Percentiles rank a stretch among this genome's conserved stretches.
Conservation (phyloP, 2,888 invertebrate species). For the Caenorhabditis angaria region DNA sequence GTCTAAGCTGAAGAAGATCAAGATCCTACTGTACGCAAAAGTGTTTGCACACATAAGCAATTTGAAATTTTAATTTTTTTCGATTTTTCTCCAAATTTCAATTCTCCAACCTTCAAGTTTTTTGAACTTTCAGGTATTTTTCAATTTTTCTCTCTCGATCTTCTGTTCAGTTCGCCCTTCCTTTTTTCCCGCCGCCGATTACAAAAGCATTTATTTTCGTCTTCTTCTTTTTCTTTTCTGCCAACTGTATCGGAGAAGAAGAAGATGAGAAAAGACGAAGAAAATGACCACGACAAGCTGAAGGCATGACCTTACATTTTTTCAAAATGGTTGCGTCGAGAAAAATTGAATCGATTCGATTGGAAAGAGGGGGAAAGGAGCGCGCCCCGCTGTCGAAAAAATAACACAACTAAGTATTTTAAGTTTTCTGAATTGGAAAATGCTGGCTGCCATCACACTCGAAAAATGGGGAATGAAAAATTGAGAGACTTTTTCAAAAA, state of each 20-base stretch:
- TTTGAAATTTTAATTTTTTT: too few relatives aligned
- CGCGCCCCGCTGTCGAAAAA: neutral
- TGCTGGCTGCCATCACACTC: too few relatives aligned
- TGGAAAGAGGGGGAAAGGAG: neutral
- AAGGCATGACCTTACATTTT: slow-evolving; percentile 33
- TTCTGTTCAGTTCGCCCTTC: neutral
- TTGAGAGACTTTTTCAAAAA: neutral
- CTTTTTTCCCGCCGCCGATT: slow-evolving; percentile 7
- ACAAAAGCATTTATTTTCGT: slow-evolving; percentile 14
- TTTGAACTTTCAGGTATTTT: slow-evolving; percentile 1
- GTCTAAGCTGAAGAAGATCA: too few relatives aligned
- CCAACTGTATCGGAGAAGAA: too few relatives aligned
- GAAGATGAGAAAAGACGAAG: slow-evolving; percentile 5
- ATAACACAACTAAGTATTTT: neutral
- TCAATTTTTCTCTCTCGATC: neutral
- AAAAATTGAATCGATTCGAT: neutral
- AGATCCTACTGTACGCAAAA: too few relatives aligned
- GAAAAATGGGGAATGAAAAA: neutral
- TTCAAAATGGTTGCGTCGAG: neutral
- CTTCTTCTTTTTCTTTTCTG: too few relatives aligned
- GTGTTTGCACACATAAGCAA: too few relatives aligned
- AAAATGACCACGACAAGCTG: slow-evolving; percentile 19
- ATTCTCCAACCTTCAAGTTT: too few relatives aligned
- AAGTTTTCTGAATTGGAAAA: slow-evolving; percentile 1
- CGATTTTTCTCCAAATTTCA: too few relatives aligned